Percentiles rank a stretch among this genome's conserved stretches.
These are phyloP conservation scores for Pterophyllum scalare DNA, from an alignment of 2,113 vertebrate genomes.

Conservation along the genomic window DNA sequence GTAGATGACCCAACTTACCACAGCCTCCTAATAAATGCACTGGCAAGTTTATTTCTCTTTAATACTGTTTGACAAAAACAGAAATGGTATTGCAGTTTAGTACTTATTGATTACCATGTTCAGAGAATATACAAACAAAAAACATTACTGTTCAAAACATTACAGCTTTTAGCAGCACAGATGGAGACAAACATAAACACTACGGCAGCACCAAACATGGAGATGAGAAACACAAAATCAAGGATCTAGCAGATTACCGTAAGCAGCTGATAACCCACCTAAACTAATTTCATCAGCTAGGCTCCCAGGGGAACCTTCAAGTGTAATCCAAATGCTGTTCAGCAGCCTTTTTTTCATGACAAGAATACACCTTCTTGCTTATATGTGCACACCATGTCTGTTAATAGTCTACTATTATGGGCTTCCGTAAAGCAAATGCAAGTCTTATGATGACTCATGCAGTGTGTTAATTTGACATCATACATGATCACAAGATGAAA, in stretches of 20 bases:
- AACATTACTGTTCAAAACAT: neutral
- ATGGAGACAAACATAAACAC: slow-evolving; percentile 30
- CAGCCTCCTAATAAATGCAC: neutral
- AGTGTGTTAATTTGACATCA: slow-evolving; percentile 27
- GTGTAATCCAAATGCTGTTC: slow-evolving; percentile 34
- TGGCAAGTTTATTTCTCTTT: neutral
- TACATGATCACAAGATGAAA: slow-evolving; percentile 41
- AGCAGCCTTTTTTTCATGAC: neutral
- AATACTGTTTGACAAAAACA: neutral
- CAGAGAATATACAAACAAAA: neutral
- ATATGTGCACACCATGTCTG: neutral
- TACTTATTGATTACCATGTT: neutral
- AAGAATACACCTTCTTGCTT: neutral
- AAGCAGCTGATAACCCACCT: slow-evolving; percentile 44
- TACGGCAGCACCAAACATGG: slow-evolving; percentile 9
- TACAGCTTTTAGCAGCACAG: slow-evolving; percentile 26
- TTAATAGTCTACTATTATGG: neutral
- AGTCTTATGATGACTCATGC: slow-evolving; percentile 50
- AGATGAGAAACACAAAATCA: slow-evolving; percentile 29
- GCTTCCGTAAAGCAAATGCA: slow-evolving; percentile 35
- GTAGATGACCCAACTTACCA: neutral
- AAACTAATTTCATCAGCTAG: slow-evolving; percentile 55
- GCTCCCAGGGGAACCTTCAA: neutral
- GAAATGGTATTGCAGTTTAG: neutral
- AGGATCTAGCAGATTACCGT: slow-evolving; percentile 45